Evolutionary conservation across 1,140 invertebrate species (phyloP).

Genomic region (Rhopalosiphum padi): DNA sequence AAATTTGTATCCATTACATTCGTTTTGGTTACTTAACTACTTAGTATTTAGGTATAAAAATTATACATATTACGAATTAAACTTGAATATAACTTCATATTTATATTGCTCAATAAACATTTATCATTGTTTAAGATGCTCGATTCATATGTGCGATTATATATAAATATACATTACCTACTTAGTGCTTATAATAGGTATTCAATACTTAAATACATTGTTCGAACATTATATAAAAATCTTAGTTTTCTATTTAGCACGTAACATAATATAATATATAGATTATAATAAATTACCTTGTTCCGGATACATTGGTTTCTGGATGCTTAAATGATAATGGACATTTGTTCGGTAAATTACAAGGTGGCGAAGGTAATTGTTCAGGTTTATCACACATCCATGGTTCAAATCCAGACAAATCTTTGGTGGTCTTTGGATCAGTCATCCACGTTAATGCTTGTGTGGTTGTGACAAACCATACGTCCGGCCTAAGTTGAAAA

Average conservation of each 20-base stretch:
- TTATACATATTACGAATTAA: too few relatives aligned
- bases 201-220: background rate
- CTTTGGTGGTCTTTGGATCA: slow-evolving; percentile 77
- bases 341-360: slow-evolving; percentile 85
- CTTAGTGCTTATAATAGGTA: too few relatives aligned
- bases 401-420: slow-evolving; percentile 76
- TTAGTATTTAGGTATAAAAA: background rate
- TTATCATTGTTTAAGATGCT: too few relatives aligned
- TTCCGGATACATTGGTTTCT: slow-evolving; percentile 78
- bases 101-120: too few relatives aligned
- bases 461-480: slow-evolving; percentile 90
- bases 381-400: slow-evolving; percentile 82
- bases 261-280: background rate
- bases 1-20: background rate
- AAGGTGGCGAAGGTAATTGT: slow-evolving; percentile 74
- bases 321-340: slow-evolving; percentile 79
- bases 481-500: slow-evolving; percentile 75
- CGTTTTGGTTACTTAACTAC: background rate
- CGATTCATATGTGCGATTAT: too few relatives aligned
- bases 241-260: background rate
- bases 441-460: slow-evolving; percentile 91
- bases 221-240: background rate
- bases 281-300: slow-evolving; percentile 66
- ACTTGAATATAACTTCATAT: too few relatives aligned
- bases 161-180: too few relatives aligned